Base-by-base conservation (phyloP, 1,140 invertebrate species). In the Maconellicoccus hirsutus region DNA sequence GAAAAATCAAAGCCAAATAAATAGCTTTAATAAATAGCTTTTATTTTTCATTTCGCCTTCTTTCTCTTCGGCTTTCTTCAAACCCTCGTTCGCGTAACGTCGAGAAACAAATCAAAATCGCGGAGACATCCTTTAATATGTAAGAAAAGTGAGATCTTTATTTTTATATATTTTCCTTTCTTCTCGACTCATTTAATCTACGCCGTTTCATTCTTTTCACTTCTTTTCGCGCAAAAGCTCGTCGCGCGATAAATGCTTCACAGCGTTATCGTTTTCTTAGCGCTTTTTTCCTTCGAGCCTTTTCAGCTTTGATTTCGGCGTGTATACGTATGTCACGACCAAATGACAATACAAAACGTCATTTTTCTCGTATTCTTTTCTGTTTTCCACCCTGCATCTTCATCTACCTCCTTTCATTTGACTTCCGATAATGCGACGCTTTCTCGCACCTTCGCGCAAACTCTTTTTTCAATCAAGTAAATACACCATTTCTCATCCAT, bases 11-110 rank as follows among this genome's bases (percentile, higher is more conserved):
- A 52, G 42, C 42, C 42, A 19, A 52, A 52, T 52, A 52, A 52
- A 52, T 52, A 52, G 42, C 42, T 52, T 52, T 52, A 52, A 52
- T 52, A 52, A 52, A 52, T 52, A 52, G 42, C 42, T 52, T 52
- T 52, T 16, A 16, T 52, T 52, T 52, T 52, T 19, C 10, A 16
- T 52, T 52, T 52, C 42, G 42, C 4, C n/a, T 52, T 52, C 12
- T 52, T 52, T 16, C 2, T 16, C 6, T 16, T 52, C 29, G 29
- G 3, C 29, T 33, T 12, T 33, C 29, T 33, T 33, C 12, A 3
- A 33, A 33, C 29, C 29, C 29, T 12, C 12, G 29, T 33, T 33
- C 12, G 29, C 29, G 29, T 33, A 3, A 33, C 29, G 42, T 3
- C 42, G 42, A 52, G 42, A 52, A n/a, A 52, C 42, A 52, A 52